Conservation (phyloP, 2,888 invertebrate species). For the Rhogogaster chlorosoma region DNA sequence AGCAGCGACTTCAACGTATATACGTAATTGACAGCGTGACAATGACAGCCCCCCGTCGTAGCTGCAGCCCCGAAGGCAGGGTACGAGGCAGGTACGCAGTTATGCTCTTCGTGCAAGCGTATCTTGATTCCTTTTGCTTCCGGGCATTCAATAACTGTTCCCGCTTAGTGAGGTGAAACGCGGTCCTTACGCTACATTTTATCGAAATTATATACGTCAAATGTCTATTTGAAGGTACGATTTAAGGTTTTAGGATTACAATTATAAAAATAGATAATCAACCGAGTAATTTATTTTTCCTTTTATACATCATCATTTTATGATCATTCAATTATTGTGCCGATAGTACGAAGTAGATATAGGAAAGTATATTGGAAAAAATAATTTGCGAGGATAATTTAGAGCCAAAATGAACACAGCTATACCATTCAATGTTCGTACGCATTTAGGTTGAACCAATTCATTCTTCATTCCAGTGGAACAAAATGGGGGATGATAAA, state of each 20-base stretch:
- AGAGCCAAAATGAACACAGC: background rate
- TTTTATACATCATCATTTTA: background rate
- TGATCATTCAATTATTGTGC: background rate
- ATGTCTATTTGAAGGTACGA: background rate
- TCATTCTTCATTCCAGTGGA: background rate
- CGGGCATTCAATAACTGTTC: slow-evolving; percentile 25
- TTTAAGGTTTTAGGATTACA: background rate
- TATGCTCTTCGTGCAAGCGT: slow-evolving; percentile 30
- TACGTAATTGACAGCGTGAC: slow-evolving; percentile 45
- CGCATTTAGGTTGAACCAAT: background rate
- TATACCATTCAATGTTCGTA: background rate
- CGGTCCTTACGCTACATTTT: slow-evolving; percentile 8
- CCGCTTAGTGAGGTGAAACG: slow-evolving; percentile 24
- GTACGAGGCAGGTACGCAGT: slow-evolving; percentile 26
- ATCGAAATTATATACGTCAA: slow-evolving; percentile 3
- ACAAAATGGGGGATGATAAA: slow-evolving; percentile 2
- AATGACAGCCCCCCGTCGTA: slow-evolving; percentile 44
- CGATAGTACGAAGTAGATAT: too few relatives aligned
- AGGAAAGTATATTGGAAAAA: background rate
- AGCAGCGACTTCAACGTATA: slow-evolving; percentile 31
- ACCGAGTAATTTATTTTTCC: background rate
- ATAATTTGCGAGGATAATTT: background rate
- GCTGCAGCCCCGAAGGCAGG: slow-evolving; percentile 30
- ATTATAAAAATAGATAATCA: background rate
- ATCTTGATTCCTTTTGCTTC: slow-evolving; percentile 30